Evolutionary conservation across 2,888 invertebrate species (phyloP), one percentile per base, ranked within the genome.

Genomic region (Eilema depressum): DNA sequence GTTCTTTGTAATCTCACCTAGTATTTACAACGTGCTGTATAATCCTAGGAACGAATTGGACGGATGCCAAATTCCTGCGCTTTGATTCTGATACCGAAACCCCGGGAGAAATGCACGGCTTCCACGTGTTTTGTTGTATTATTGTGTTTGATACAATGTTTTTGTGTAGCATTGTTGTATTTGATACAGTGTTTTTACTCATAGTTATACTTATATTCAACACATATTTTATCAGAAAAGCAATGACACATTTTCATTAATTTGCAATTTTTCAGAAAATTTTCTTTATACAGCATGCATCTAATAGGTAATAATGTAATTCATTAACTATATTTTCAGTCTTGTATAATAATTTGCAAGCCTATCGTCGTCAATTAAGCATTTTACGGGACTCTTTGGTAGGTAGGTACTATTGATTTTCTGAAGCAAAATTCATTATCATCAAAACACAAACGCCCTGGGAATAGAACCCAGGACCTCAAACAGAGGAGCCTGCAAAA

Each of bases 31-130:
- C 57, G 30, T 56, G 37, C 33, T 61, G 71, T 37, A 65, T 81
- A 77, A 81, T 77, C 77, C 69, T 14, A 61, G 59, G 62, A 57
- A 63, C 70, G 75, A 71, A 77, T 72, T 80, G 80, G 82, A 70
- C 41, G 60, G 56, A 28, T 72, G 79, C 80, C 82, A 79, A 69
- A 60, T 65, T 64, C 47, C 66, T 56, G 7, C 47, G 70, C 60
- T 59, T 57, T 71, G 68, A 74, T 68, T 33, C 66, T 25, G 61
- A 75, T 69, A 25, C 41, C 26, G 71, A 63, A 65, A 60, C 60
- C 72, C 70, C 57, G 30, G 41, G 63, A 74, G 70, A 68, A 70
- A 69, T 74, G 57, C 70, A 68, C 62, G 64, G 28, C 0, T 71
- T 67, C 57, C 63, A 63, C 63, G 30, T 23, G 59, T 66, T 71